phyloP scores from a whole-genome alignment of 1,140 invertebrate genomes.

The Hyles euphorbiae region DNA sequence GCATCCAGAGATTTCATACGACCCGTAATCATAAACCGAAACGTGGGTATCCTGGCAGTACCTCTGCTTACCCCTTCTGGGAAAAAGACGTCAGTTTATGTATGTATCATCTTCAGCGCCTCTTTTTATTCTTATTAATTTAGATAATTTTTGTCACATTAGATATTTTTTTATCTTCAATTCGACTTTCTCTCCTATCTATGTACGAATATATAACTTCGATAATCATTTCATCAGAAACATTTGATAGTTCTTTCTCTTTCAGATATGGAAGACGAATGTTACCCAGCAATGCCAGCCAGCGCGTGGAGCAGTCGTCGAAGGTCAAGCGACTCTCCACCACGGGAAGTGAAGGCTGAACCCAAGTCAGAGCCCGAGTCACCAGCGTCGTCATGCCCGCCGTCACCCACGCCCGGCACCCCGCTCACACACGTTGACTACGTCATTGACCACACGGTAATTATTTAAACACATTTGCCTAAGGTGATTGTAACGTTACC shows the following conservation, averaged over 20 bases:
- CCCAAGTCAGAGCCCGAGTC: slow-evolving; percentile 81
- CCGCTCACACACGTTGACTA: slow-evolving; percentile 68
- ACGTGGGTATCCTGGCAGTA: too few species aligned
- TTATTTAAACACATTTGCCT: too few species aligned
- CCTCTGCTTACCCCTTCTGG: too few species aligned
- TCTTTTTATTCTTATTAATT: too few species aligned
- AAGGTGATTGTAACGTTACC: too few species aligned
- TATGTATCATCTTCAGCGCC: too few species aligned
- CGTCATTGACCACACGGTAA: slow-evolving; percentile 76
- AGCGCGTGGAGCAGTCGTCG: slow-evolving; percentile 72
- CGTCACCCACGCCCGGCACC: slow-evolving; percentile 74
- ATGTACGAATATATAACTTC: not conserved
- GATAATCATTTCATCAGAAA: not conserved
- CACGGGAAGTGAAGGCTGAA: slow-evolving; percentile 81
- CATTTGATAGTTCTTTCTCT: not conserved
- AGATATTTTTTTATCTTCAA: too few species aligned
- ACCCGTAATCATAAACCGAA: too few species aligned
- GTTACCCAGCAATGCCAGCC: slow-evolving; percentile 84
- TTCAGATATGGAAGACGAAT: slow-evolving; percentile 90
- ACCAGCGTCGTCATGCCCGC: slow-evolving; percentile 80
- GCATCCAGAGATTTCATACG: too few species aligned
- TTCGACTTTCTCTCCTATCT: not conserved
- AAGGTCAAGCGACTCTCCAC: slow-evolving; percentile 56
- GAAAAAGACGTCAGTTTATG: too few species aligned
- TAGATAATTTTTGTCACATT: too few species aligned